Percentiles rank a stretch among this genome's conserved stretches.
These are phyloP conservation scores for Halcyon senegalensis DNA, from an alignment of 2,113 vertebrate species.

Conservation along the genomic window DNA sequence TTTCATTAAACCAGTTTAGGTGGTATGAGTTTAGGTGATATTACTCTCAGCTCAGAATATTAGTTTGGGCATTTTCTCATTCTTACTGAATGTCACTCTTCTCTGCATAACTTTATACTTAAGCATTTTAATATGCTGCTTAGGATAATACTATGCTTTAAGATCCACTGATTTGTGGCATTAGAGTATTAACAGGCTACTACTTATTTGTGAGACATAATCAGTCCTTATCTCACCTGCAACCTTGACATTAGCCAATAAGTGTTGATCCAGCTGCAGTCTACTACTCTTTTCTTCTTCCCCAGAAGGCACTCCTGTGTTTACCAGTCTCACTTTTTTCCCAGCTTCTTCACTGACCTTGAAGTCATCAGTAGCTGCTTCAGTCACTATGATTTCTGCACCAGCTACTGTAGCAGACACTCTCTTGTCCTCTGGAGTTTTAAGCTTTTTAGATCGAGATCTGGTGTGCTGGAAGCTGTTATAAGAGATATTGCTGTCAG, in stretches of 20 bases:
- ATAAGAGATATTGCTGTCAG: slow-evolving; percentile 72
- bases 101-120: neutral
- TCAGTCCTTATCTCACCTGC: slow-evolving; percentile 82
- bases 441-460: slow-evolving; percentile 89
- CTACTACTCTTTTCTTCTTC: slow-evolving; percentile 61
- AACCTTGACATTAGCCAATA: slow-evolving; percentile 77
- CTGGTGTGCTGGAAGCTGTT: slow-evolving; percentile 79
- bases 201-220: slow-evolving; percentile 74
- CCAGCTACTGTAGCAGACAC: slow-evolving; percentile 63
- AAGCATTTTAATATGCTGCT: neutral
- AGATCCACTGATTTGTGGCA: slow-evolving; percentile 67
- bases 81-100: neutral
- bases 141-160: slow-evolving; percentile 9
- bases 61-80: neutral
- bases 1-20: neutral
- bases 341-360: slow-evolving; percentile 69
- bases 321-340: slow-evolving; percentile 64
- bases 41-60: neutral
- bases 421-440: slow-evolving; percentile 80
- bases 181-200: slow-evolving; percentile 55
- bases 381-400: slow-evolving; percentile 53
- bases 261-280: slow-evolving; percentile 78
- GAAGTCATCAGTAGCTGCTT: slow-evolving; percentile 54
- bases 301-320: slow-evolving; percentile 46
- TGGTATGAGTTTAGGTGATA: neutral